Base-by-base conservation (phyloP, 2,888 invertebrate genomes). In the Trissolcus japonicus region DNA sequence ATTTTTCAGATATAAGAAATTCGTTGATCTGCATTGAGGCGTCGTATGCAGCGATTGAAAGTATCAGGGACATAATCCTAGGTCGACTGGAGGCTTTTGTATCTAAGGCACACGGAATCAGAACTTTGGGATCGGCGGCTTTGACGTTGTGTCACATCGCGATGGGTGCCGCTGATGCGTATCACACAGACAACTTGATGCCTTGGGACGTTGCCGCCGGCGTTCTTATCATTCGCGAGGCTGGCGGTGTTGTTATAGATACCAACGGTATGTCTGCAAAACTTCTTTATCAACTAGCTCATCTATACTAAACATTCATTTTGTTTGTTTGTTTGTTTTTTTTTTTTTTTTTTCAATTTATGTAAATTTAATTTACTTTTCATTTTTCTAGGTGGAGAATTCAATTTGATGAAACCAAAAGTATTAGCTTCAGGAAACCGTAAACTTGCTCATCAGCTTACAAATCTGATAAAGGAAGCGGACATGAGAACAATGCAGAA, bases 191-290 rank as follows among this genome's bases (percentile, higher is more conserved):
- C 84, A 94, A 95, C 77, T 89, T 95, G 50, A 92, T 94, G 85
- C 92, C 94, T n/a, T 96, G 95, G 96, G 95, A 96, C 86, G 92
- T 94, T 17, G 93, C 94, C 35, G 96, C 95, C 3, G 94, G 94
- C 4, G 92, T 91, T 41, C 88, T 96, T 29, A 94, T 96, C 79
- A 90, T 95, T 17, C 89, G 89, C 53, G 95, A 96, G 90, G 95
- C 96, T 57, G 95, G 95, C 7, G 96, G 95, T 16, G 87, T 90
- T 59, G 91, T 95, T n/a, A 90, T 91, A 56, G 93, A 94, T 84
- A 92, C 94, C 9, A 91, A 90, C 79, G 94, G 93, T 90, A 81
- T 19, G 29, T 29, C 51, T 9, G 48, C 4, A 4, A 43, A n/a
- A 16, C 48, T 48, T 14, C 17, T 17, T 16, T 48, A 48, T 48